Evolutionary conservation across 2,113 vertebrate genomes (phyloP).

Genomic region (Hyperoodon ampullatus): DNA sequence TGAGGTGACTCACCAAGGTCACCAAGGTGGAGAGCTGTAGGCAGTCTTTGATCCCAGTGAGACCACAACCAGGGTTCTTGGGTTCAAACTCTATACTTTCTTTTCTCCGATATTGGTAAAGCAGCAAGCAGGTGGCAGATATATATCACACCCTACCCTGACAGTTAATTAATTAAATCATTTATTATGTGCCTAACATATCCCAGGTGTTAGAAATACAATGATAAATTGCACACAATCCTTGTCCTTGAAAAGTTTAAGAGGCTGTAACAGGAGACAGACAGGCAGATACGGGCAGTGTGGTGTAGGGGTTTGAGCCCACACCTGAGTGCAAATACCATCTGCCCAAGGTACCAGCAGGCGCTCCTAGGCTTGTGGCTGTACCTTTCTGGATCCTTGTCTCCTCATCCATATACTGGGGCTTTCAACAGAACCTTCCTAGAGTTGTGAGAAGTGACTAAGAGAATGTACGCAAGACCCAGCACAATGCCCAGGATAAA

Average conservation of each 20-base stretch:
- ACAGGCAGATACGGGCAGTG: background rate
- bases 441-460: background rate
- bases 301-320: background rate
- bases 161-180: background rate
- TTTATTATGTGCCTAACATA: background rate
- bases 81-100: background rate
- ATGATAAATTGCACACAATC: background rate
- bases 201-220: background rate
- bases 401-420: background rate
- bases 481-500: background rate
- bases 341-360: background rate
- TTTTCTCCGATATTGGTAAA: background rate
- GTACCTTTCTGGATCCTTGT: background rate
- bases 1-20: background rate
- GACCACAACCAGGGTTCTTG: background rate
- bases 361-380: background rate
- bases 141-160: background rate
- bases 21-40: fast-evolving
- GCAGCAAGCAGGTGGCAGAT: background rate
- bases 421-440: background rate
- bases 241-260: constrained; percentile 9
- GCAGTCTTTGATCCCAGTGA: background rate
- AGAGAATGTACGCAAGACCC: background rate
- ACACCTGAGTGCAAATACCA: background rate
- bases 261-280: background rate